phyloP scores from a whole-genome alignment of 2,113 vertebrate species.

The Ictalurus furcatus region DNA sequence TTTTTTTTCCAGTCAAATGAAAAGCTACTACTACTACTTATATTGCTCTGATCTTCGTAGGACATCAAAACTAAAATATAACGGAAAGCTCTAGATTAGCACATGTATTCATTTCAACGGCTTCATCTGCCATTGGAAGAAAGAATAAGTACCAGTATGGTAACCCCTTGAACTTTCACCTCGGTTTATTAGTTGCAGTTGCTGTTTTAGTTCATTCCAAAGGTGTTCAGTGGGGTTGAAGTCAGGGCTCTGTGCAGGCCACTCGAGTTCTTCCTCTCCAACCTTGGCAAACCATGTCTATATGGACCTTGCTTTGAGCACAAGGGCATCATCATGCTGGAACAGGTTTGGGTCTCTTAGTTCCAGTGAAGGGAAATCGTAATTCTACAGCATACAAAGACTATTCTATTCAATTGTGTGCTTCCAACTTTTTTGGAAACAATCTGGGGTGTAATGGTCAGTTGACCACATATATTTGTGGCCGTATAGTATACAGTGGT shows the following conservation, averaged over 20 bases:
- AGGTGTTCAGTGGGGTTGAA: background rate
- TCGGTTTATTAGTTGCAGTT: background rate
- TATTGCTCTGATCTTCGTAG: slow-evolving; percentile 1
- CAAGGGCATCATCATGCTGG: background rate
- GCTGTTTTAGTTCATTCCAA: background rate
- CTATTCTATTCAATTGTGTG: background rate
- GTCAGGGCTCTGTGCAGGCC: background rate
- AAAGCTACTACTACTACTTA: background rate
- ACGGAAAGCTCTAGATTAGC: background rate
- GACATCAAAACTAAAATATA: background rate
- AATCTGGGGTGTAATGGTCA: background rate
- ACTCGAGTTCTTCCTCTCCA: background rate
- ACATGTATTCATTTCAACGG: background rate
- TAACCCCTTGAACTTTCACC: background rate
- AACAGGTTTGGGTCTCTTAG: background rate
- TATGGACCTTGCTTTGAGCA: background rate
- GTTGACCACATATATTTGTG: background rate
- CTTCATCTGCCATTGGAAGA: background rate
- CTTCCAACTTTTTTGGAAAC: background rate
- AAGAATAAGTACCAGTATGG: background rate
- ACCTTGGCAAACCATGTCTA: background rate
- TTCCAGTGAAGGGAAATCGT: background rate
- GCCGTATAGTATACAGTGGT: background rate
- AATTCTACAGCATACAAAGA: background rate
- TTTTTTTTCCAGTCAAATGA: background rate